Evolutionary conservation across 2,888 invertebrate genomes (phyloP).

Genomic region (Fragum sueziense): DNA sequence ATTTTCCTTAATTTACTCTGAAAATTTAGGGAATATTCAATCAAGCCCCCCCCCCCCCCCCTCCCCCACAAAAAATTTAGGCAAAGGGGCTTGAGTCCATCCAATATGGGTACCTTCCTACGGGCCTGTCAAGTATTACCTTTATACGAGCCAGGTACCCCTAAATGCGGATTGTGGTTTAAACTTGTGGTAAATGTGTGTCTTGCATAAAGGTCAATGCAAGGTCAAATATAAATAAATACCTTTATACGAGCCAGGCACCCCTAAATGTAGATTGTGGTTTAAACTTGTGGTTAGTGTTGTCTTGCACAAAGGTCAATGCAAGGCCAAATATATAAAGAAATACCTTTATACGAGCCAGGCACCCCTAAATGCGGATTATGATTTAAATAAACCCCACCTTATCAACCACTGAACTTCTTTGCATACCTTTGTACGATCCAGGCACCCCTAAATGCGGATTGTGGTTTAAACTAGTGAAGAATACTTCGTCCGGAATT

Average conservation of each 20-base stretch:
- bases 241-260: neutral
- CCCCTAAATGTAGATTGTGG: neutral
- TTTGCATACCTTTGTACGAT: constrained; percentile 71
- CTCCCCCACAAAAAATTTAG: no score
- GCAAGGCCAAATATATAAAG: neutral
- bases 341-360: neutral
- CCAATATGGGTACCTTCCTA: no score
- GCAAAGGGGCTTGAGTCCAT: no score
- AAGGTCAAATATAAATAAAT: no score
- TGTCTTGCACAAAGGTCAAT: neutral
- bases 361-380: neutral
- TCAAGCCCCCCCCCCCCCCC: no score
- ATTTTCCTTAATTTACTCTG: no score
- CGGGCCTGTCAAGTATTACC: no score
- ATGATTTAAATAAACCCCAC: neutral
- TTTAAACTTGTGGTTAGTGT: neutral
- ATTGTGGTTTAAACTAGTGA: constrained; percentile 69
- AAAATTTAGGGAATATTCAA: no score
- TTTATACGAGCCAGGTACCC: neutral
- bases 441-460: constrained; percentile 29
- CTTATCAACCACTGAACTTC: neutral
- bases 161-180: constrained; percentile 1
- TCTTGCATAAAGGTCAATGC: no score
- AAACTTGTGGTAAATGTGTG: no score
- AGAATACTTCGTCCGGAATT: constrained; percentile 77